These are phyloP conservation scores for Armadillidium nasatum DNA, from an alignment of 1,140 invertebrate genomes.

Conservation along the genomic window DNA sequence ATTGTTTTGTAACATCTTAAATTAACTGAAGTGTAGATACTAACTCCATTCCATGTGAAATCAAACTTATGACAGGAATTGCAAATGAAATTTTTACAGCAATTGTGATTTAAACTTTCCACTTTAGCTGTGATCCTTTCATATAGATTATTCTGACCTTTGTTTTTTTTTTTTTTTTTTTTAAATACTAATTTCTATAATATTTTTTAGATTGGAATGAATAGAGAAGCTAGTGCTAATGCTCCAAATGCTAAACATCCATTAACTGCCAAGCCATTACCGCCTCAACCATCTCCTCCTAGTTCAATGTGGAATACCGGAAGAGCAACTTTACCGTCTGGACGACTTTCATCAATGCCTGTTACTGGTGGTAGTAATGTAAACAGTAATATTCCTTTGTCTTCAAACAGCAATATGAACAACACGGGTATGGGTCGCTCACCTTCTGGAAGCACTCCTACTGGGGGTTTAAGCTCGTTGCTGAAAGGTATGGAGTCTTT, in stretches of 20 bases:
- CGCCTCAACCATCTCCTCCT: background rate
- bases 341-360: background rate
- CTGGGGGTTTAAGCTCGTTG: conserved; percentile 34
- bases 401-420: background rate
- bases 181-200: background rate
- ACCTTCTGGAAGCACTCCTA: conserved; percentile 11
- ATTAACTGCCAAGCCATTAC: background rate
- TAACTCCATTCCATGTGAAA: no score
- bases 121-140: no score
- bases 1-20: no score
- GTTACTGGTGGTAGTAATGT: no score
- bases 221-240: background rate
- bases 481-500: conserved; percentile 38
- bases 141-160: no score
- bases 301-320: background rate
- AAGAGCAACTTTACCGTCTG: background rate
- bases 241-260: background rate
- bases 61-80: no score
- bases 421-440: background rate
- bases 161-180: no score
- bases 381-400: no score
- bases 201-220: background rate
- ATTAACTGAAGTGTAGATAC: no score
- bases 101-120: no score
- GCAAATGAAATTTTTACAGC: no score